These are phyloP conservation scores for Erpornis zantholeuca DNA, from an alignment of 2,113 vertebrate species.

Conservation along the genomic window DNA sequence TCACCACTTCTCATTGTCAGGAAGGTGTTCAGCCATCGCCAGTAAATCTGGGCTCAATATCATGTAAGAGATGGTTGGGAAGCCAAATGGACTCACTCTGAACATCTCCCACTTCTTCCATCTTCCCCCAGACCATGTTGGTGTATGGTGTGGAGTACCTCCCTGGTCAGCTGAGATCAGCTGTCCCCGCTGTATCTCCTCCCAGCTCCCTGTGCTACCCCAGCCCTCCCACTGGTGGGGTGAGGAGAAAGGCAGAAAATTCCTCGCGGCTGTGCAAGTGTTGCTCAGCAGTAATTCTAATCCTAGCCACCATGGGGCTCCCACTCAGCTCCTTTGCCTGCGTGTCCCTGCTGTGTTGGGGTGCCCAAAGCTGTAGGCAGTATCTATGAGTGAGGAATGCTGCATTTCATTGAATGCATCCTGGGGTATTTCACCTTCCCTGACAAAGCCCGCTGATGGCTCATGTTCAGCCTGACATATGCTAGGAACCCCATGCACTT, in stretches of 20 bases:
- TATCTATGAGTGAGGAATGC: background rate
- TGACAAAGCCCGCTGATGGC: background rate
- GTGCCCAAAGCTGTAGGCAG: no score
- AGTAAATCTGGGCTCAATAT: background rate
- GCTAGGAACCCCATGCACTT: background rate
- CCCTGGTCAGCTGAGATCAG: background rate
- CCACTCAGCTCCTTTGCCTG: rapidly evolving
- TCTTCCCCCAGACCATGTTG: background rate
- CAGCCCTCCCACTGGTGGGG: background rate
- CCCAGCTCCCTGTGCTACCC: background rate
- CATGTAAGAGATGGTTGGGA: background rate
- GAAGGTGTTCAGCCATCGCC: background rate
- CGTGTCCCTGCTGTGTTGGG: background rate
- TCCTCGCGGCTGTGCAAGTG: background rate
- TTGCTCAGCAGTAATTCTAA: background rate
- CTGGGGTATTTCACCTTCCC: rapidly evolving
- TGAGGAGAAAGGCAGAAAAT: background rate
- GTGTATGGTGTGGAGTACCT: background rate
- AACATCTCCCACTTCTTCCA: background rate
- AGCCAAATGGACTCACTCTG: background rate
- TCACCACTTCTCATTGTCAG: background rate
- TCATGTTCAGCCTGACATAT: background rate
- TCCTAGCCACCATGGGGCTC: no score
- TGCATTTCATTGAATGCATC: background rate
- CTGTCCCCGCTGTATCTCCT: background rate